Conservation (phyloP, 2,888 invertebrate genomes). For the Crocallis elinguaria region DNA sequence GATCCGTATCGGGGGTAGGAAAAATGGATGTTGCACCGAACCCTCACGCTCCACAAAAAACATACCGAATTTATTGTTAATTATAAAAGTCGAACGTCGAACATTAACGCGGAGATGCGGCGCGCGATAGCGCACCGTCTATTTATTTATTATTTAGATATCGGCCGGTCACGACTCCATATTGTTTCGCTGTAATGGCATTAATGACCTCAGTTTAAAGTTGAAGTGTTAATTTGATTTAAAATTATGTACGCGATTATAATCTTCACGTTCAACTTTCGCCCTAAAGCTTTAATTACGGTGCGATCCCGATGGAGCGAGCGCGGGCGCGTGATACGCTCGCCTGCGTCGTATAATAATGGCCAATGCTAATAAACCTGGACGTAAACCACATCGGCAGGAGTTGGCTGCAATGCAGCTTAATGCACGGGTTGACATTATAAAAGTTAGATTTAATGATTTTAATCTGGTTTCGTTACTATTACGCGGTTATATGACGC, state of each 20-base stretch:
- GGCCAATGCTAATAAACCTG: conserved; percentile 52
- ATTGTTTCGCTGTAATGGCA: conserved; percentile 82
- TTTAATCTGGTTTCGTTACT: conserved; percentile 57
- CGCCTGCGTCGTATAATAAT: conserved; percentile 49
- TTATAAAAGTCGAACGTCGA: conserved; percentile 81
- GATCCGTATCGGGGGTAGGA: conserved; percentile 75
- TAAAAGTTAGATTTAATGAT: conserved; percentile 62
- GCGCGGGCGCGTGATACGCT: conserved; percentile 53
- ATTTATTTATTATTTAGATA: conserved; percentile 85
- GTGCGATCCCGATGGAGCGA: conserved; percentile 68
- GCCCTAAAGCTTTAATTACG: conserved; percentile 79
- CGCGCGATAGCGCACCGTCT: conserved; percentile 73
- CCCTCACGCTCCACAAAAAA: conserved; percentile 74
- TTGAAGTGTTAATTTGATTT: conserved; percentile 85
- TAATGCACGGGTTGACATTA: conserved; percentile 61
- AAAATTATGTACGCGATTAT: conserved; percentile 81
- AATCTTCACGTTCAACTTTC: conserved; percentile 79
- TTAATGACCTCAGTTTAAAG: conserved; percentile 83
- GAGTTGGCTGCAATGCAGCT: conserved; percentile 60
- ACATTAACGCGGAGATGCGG: conserved; percentile 81
- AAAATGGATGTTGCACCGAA: conserved; percentile 70
- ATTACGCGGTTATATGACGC: conserved; percentile 48
- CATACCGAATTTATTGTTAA: conserved; percentile 83
- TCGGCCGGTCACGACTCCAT: conserved; percentile 81
- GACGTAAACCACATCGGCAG: conserved; percentile 46